Evolutionary conservation across 1,140 invertebrate genomes (phyloP), one percentile per base, ranked within the genome.

Genomic region (Heliconius hewitsoni): DNA sequence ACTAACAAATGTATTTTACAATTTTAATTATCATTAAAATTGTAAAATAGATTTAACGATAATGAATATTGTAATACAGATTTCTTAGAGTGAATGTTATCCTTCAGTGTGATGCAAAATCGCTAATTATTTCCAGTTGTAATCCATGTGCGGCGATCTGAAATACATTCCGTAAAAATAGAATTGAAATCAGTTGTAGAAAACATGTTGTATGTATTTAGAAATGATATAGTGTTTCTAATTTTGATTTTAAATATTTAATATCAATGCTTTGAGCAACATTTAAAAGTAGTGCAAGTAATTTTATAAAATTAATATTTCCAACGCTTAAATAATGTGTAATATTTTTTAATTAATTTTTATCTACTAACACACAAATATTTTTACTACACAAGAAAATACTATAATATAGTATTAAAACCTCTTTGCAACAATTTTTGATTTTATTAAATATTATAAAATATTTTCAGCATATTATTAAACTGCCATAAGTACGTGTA

Each of bases 41-140:
- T 46, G 11, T 46, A 13, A 46, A 46, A 46, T 46, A 46, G 42
- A 46, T 66, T 66, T 66, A 13, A 66, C 11, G 13, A 46, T 46
- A 13, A 46, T 46, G 16, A 46, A 46, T 16, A 46, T 46, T 46
- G 13, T 46, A 16, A 46, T 16, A 16, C 16, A 46, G 13, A 46
- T 46, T 46, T 46, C 13, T 66, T 27, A 8, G 13, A 66, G 60
- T 66, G 60, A 66, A 66, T 66, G 60, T 66, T 23, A 30, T n/a
- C 60, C 60, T 66, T 66, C 27, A 66, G n/a, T 60, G 55, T 60
- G 55, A 23, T 60, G 55, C 55, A 60, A 60, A 66, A 13, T 30
- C 8, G n/a, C 23, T 66, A 46, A 3, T 13, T 16, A 66, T 30
- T 66, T 66, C 27, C 3, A 27, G n/a, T 66, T 9, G 23, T 66